Evolutionary conservation across 1,140 invertebrate species (phyloP), one percentile per base, ranked within the genome.

Genomic region (Ylistrum balloti): DNA sequence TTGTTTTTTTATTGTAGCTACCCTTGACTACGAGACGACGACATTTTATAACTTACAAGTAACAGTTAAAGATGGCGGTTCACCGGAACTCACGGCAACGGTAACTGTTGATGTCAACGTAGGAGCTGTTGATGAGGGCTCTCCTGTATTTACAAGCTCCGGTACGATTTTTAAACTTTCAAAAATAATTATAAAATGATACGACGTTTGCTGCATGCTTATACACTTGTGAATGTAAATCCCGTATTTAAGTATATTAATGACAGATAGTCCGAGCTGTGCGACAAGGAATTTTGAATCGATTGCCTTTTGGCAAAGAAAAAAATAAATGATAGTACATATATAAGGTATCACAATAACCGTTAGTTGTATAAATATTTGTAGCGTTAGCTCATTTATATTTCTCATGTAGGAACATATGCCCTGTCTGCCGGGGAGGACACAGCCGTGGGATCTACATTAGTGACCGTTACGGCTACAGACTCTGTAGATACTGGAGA

Each of bases 21-120:
- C 91, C 22, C 86, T 94, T 17, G 93, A 95, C 86, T 94, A 90
- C 48, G 94, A 95, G 90, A 91, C 93, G n/a, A 90, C 38, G 1
- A 41, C 90, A 13, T 88, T 91, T n/a, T 95, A 95, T 90, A 88
- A 56, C 10, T 87, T 91, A 45, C 17, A 13, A 45, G 38, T 93
- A n/a, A 56, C 87, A 33, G 92, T 90, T 17, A 90, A 88, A 33
- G 93, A 93, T 89, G 89, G 88, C 15, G 91, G 90, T 10, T 85
- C 45, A 28, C 45, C 90, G 28, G 38, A 87, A 22, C 85, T 90
- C 45, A 91, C 90, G 34, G 90, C 91, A 28, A 90, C 89, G 9
- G 90, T 92, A 22, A 92, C 90, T 32, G 34, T 93, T 0, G 89
- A 91, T 32, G 87, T 94, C 0, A 90, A 87, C 28, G 85, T 93